Base-by-base conservation (phyloP, 2,888 invertebrate species). In the Zhuqinia jingwanae region DNA sequence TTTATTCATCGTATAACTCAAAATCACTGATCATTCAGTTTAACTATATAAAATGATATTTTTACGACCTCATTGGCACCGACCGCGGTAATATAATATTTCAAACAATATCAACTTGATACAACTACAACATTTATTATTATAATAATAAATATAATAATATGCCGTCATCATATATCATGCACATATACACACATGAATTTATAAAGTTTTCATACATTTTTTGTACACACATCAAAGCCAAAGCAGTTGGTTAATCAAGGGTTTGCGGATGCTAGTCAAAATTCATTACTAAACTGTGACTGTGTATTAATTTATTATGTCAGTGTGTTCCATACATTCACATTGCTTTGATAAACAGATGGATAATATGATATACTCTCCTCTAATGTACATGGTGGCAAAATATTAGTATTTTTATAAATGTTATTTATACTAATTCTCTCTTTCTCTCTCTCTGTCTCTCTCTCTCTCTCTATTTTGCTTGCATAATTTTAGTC, bases 31-130 rank as follows among this genome's bases (percentile, higher is more conserved):
- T 47, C 45, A 50, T 53, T 50, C 75, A 53, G 25, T 53, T 45
- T 45, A 15, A 13, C 10, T 75, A 53, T 27, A 27, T 30, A 25
- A 60, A 22, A 30, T 10, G 36, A 13, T 10, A 25, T 45, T 65
- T 79, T 80, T 56, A 80, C 68, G 79, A 79, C 68, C 65, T 50
- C 79, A 53, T 79, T 68, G 79, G 79, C 79, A 79, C 79, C 79
- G 58, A 68, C 47, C 20, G 22, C 36, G 8, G 63, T 47, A 27
- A 30, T 76, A 25, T 60, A 5, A 60, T 25, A n/a, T 42, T 60
- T 60, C 27, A 60, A 27, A 60, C n/a, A n/a, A 60, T 10, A 58
- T 20, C 5, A 2, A 25, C 1, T 58, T 25, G 11, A n/a, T 47
- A 47, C 47, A 13, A 3, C 11, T n/a, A 47, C 47, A 47, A 47